phyloP scores from a whole-genome alignment of 2,113 vertebrate species.

The Petrocephalus zakoni region DNA sequence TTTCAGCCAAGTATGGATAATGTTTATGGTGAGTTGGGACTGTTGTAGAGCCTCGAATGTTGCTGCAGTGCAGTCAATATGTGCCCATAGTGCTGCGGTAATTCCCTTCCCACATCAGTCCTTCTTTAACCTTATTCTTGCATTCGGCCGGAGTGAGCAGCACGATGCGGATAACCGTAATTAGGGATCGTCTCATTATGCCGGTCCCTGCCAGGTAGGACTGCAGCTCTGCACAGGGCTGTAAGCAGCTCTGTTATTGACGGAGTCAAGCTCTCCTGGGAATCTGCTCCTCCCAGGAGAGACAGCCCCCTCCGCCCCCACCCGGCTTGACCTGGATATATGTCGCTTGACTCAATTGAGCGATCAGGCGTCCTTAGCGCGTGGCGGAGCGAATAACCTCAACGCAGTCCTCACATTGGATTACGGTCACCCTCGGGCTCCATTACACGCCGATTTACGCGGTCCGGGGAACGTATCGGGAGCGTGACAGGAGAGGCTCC shows the following conservation, averaged over 20 bases:
- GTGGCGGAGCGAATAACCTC: slow-evolving; percentile 54
- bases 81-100: slow-evolving; percentile 48
- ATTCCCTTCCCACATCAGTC: slow-evolving; percentile 52
- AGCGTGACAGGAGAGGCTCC: not conserved
- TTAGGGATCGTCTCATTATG: not conserved
- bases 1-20: slow-evolving; percentile 42
- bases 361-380: slow-evolving; percentile 50
- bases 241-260: not conserved
- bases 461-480: slow-evolving; percentile 22
- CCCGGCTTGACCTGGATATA: slow-evolving; percentile 28
- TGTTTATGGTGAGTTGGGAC: slow-evolving; percentile 55
- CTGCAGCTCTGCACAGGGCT: not conserved
- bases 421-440: slow-evolving; percentile 57
- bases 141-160: not conserved
- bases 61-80: slow-evolving; percentile 50
- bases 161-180: not conserved
- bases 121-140: slow-evolving; percentile 31
- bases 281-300: not conserved
- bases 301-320: too few relatives aligned
- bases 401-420: slow-evolving; percentile 54
- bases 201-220: not conserved
- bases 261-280: not conserved
- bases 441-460: slow-evolving; percentile 48
- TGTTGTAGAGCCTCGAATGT: slow-evolving; percentile 41
- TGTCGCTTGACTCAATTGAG: slow-evolving; percentile 38